Evolutionary conservation across 1,140 invertebrate species (phyloP).

Genomic region (Atta colombica): DNA sequence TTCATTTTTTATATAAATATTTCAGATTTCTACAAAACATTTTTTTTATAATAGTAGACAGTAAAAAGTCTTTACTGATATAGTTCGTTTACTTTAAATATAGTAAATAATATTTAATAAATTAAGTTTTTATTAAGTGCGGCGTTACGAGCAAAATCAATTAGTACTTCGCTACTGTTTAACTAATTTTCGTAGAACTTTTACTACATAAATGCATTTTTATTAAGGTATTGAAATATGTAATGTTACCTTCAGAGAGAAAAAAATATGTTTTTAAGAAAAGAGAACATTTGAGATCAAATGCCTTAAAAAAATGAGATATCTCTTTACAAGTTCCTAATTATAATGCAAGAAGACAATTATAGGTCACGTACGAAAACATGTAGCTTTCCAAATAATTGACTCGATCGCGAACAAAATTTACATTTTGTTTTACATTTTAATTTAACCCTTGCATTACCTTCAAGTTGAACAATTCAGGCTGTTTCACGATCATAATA

Average conservation of each 20-base stretch:
- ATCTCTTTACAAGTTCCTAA: neutral
- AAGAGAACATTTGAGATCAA: neutral
- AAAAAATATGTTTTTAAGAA: neutral
- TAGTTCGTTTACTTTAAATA: no score
- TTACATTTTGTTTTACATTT: neutral
- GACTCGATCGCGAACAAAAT: constrained; percentile 2
- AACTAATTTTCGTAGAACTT: neutral
- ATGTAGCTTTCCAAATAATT: constrained; percentile 3
- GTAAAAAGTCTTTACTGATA: no score
- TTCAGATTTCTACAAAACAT: no score
- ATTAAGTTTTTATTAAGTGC: no score
- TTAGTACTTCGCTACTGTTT: constrained; percentile 18
- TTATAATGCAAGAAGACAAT: constrained; percentile 8
- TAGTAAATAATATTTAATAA: no score
- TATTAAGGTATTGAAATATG: neutral
- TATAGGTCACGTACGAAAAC: neutral
- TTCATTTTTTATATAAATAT: no score
- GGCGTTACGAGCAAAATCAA: neutral
- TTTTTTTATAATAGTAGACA: no score
- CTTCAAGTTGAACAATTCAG: constrained; percentile 14
- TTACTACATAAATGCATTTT: neutral
- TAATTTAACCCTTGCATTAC: neutral
- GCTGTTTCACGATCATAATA: neutral
- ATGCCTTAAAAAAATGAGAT: neutral
- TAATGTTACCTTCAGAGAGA: neutral